phyloP scores from a whole-genome alignment of 2,797 vertebrate genomes.

The Falco rusticolus region DNA sequence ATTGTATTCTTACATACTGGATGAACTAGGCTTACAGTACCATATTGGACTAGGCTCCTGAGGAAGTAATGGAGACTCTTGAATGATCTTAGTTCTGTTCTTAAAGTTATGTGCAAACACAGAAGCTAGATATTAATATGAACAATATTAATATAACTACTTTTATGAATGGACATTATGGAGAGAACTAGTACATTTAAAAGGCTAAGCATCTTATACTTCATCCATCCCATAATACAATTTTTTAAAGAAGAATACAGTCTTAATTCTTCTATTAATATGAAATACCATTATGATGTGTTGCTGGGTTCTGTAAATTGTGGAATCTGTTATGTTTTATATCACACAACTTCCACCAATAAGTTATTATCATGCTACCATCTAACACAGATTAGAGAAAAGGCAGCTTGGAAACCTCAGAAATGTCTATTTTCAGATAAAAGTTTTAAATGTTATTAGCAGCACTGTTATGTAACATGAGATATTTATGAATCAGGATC shows the following conservation, averaged over 20 bases:
- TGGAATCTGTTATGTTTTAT: not conserved
- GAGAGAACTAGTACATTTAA: not conserved
- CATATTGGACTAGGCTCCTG: rapidly evolving
- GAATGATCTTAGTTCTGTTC: not conserved
- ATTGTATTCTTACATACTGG: not conserved
- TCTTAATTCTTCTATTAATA: not conserved
- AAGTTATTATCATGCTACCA: not conserved
- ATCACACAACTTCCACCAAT: not conserved
- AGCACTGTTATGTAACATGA: not conserved
- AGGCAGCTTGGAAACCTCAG: not conserved
- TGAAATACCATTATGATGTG: not conserved
- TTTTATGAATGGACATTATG: not conserved
- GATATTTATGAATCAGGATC: not conserved
- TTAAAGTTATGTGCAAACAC: not conserved
- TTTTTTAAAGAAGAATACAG: too few species aligned
- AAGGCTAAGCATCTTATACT: not conserved
- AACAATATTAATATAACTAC: not conserved
- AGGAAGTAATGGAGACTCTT: not conserved
- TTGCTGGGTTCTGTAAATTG: not conserved
- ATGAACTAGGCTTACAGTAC: not conserved
- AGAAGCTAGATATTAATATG: not conserved
- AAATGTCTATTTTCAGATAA: not conserved
- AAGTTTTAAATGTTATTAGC: not conserved
- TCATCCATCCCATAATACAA: not conserved
- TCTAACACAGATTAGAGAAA: not conserved